Base-by-base conservation (phyloP, 53 echinoderm and acorn worm genomes). In the Stichopus horrens region DNA sequence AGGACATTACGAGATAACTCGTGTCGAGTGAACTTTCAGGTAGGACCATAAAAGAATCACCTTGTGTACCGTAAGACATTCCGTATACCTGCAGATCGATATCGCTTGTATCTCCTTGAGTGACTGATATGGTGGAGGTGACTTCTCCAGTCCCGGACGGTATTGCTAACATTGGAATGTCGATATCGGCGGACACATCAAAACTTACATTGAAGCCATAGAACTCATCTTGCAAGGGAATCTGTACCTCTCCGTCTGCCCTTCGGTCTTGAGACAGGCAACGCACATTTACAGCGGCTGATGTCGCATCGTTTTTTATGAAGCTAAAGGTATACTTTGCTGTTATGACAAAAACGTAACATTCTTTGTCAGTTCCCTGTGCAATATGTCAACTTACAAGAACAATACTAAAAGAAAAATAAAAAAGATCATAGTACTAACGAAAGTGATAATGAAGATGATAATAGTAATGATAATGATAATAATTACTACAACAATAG, bases 311-410 rank as follows among this genome's bases (percentile, higher is more conserved):
- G 57, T 58, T 81, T 21, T 81, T 57, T 81, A 81, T 57, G 81
- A 81, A 81, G 81, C 81, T 81, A 53, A 81, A 81, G 8, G 56
- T 57, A 57, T 81, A 57, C 19, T 55, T 81, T 20, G 57, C 81
- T 81, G 58, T 55, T 9, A 56, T 59, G 8, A 11, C 59, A 1
- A 59, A 59, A 59, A 59, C 4, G 59, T 59, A 8, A 59, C 59
- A 59, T 59, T 59, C 8, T 59, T 59, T 8, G 8, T 59, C 37
- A 37, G 37, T 37, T 2, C 37, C 37, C 2, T 37, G 37, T 37
- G 37, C 37, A 37, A 37, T 37, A 37, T 37, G 37, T 37, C 37
- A 37, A 37, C 37, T 37, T 37, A 37, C 37, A 37, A 37, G 37
- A 37, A 37, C 37, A 37, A 37, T 37, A 37, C 0, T 37, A 2